Percentiles rank a stretch among this genome's conserved stretches.
These are phyloP conservation scores for Hippolais icterina DNA, from an alignment of 2,113 vertebrate species.

Conservation along the genomic window DNA sequence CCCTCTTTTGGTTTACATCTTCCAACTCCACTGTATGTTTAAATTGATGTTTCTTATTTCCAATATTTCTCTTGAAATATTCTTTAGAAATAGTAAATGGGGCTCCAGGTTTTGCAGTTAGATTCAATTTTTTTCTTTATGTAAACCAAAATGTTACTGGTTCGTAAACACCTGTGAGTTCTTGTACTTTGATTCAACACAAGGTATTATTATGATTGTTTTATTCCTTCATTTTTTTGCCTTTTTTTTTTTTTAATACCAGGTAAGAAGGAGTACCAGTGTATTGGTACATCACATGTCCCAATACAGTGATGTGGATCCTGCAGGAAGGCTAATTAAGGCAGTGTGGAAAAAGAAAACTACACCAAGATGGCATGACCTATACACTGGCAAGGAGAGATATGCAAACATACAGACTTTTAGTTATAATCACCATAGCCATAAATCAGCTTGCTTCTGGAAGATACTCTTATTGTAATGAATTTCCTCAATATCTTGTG, in stretches of 20 bases:
- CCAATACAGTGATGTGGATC: neutral
- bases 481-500: neutral
- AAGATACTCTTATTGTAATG: neutral
- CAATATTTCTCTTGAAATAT: neutral
- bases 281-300: neutral
- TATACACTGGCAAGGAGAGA: neutral
- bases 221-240: neutral
- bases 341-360: neutral
- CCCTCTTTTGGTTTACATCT: neutral
- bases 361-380: neutral
- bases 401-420: neutral
- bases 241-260: neutral
- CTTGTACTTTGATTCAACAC: neutral
- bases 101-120: neutral
- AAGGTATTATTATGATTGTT: neutral
- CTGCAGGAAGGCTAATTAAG: neutral
- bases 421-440: neutral
- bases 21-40: neutral
- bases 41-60: neutral
- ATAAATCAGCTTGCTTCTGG: neutral
- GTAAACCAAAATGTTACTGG: neutral
- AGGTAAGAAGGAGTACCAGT: neutral
- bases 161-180: neutral
- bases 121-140: neutral
- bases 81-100: neutral